phyloP scores from a whole-genome alignment of 2,113 vertebrate genomes.

The Aldabrachelys gigantea region DNA sequence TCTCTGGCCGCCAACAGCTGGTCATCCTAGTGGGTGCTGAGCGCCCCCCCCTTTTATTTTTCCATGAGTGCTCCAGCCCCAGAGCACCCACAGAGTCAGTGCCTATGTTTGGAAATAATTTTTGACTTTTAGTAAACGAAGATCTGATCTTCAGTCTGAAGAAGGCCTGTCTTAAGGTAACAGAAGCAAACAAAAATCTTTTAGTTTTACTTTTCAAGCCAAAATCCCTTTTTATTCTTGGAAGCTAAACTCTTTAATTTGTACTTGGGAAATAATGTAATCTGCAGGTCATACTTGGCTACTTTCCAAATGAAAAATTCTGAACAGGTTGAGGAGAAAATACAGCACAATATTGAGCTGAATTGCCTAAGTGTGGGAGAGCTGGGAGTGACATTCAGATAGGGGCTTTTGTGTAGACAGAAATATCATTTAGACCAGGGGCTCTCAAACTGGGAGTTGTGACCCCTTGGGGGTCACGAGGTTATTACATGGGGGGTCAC shows the following conservation, averaged over 20 bases:
- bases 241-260: not conserved
- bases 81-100: too few relatives aligned
- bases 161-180: not conserved
- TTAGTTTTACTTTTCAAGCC: not conserved
- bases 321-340: not conserved
- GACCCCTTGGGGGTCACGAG: too few relatives aligned
- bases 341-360: not conserved
- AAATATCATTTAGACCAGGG: not conserved
- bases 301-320: not conserved
- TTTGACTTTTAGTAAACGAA: not conserved
- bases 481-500: too few relatives aligned
- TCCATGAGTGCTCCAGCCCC: too few relatives aligned
- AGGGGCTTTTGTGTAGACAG: not conserved
- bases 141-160: not conserved
- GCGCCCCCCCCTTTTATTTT: too few relatives aligned
- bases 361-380: not conserved
- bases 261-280: not conserved
- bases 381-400: too few relatives aligned
- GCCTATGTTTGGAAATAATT: fast-evolving
- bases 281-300: not conserved
- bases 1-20: too few relatives aligned
- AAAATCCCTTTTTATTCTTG: not conserved
- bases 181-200: not conserved
- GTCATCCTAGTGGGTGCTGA: too few relatives aligned
- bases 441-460: too few relatives aligned